Evolutionary conservation across 2,797 vertebrate genomes (phyloP).

Genomic region (Pseudochirops corinnae): DNA sequence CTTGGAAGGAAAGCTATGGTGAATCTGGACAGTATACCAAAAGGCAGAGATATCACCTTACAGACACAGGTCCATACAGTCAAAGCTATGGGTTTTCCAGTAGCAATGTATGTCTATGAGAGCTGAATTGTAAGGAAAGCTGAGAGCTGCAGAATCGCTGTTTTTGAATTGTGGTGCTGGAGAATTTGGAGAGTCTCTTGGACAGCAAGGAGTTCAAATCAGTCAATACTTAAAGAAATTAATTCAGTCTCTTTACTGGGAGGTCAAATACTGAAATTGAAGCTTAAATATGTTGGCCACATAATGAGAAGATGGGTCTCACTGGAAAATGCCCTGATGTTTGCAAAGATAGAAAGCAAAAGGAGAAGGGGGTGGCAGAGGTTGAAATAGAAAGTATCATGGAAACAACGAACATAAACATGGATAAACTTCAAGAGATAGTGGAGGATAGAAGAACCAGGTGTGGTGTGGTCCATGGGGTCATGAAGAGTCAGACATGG

Average conservation of each 20-base stretch:
- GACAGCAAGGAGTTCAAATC: not conserved
- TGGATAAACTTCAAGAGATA: not conserved
- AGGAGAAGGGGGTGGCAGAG: not conserved
- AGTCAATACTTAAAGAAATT: not conserved
- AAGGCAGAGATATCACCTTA: not conserved
- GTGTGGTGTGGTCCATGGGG: not conserved
- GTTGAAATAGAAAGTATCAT: not conserved
- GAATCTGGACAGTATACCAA: not conserved
- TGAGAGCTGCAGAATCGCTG: not conserved
- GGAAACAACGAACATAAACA: not conserved
- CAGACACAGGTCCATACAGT: not conserved
- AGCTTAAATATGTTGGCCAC: not conserved
- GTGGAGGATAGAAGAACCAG: not conserved
- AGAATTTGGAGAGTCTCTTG: not conserved
- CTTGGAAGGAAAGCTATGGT: not conserved
- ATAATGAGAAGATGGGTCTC: not conserved
- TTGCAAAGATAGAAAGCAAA: not conserved
- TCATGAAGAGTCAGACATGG: not conserved
- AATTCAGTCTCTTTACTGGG: not conserved
- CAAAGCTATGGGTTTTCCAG: not conserved
- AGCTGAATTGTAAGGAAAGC: not conserved
- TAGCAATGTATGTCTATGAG: not conserved
- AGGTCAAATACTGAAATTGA: not conserved
- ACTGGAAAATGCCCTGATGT: not conserved
- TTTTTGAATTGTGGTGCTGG: not conserved